A percentile compares a stretch with the other conserved stretches of the same genome.
Evolutionary conservation across 2,888 invertebrate species (phyloP).

Genomic region (Gonocerus acuteangulatus): DNA sequence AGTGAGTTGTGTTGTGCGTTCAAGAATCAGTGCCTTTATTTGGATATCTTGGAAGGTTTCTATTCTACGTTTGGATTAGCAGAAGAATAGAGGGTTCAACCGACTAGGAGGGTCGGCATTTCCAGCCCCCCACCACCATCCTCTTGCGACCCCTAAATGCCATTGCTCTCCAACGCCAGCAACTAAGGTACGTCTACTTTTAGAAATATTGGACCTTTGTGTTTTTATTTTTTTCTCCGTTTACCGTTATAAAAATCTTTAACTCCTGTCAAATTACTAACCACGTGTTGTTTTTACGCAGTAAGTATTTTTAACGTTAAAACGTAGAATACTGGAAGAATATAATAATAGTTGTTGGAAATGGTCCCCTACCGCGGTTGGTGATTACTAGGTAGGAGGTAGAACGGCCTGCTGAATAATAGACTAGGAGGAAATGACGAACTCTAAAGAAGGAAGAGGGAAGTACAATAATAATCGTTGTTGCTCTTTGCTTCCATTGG

Average conservation of each 20-base stretch:
- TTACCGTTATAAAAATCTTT: no score
- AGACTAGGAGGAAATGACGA: neutral
- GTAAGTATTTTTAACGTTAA: no score
- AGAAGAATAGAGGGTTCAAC: neutral
- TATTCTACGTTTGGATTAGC: neutral
- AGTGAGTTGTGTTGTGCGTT: conserved; percentile 13
- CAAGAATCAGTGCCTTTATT: neutral
- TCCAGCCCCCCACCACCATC: neutral
- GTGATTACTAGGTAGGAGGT: no score
- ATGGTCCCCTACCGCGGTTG: no score
- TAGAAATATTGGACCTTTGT: no score
- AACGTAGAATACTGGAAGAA: no score
- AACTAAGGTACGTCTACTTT: conserved; percentile 11
- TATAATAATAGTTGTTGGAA: no score
- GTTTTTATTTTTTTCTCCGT: neutral
- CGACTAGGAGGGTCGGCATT: conserved; percentile 4
- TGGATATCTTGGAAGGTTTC: neutral
- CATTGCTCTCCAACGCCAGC: neutral
- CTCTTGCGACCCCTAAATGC: conserved; percentile 15
- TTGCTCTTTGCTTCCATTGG: neutral
- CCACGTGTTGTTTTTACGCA: no score
- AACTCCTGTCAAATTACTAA: no score
- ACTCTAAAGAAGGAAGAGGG: conserved; percentile 16
- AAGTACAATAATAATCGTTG: no score
- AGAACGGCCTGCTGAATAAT: no score